Evolutionary conservation across 2,797 vertebrate species (phyloP).

Genomic region (Ctenochaetus hawaiiensis): DNA sequence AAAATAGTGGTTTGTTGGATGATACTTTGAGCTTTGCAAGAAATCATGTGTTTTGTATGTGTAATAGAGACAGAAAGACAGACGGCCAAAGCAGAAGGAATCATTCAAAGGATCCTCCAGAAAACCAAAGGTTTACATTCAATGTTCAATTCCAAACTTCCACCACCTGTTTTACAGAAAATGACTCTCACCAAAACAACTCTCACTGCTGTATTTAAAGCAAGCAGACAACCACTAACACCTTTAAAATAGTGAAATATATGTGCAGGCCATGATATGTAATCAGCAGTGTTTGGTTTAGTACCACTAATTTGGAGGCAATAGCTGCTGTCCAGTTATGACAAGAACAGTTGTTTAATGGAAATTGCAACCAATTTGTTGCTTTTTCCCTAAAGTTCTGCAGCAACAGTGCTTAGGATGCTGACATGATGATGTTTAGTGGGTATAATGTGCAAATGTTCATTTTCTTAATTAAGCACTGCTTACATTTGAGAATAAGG

Average conservation of each 20-base stretch:
- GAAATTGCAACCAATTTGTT: not conserved
- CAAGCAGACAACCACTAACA: not conserved
- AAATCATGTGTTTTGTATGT: slow-evolving; percentile 41
- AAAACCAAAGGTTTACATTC: slow-evolving; percentile 23
- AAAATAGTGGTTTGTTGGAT: slow-evolving; percentile 36
- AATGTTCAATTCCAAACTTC: slow-evolving; percentile 13
- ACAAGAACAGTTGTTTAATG: not conserved
- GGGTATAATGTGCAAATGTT: not conserved
- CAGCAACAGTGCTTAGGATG: not conserved
- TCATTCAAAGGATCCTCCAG: slow-evolving; percentile 15
- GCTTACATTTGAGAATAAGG: not conserved
- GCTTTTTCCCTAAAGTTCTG: not conserved
- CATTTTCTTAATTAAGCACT: not conserved
- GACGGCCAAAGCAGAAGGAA: slow-evolving; percentile 15
- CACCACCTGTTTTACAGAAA: slow-evolving; percentile 12
- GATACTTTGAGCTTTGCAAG: slow-evolving; percentile 45
- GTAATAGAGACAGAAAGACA: slow-evolving; percentile 5
- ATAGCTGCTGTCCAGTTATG: not conserved
- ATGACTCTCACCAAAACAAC: not conserved
- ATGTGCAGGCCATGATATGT: not conserved
- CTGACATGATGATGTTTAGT: not conserved
- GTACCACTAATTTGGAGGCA: not conserved
- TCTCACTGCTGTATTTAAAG: slow-evolving; percentile 7
- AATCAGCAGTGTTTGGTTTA: not conserved
- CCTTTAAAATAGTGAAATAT: not conserved